Evolutionary conservation across 2,797 vertebrate species (phyloP), one percentile per base, ranked within the genome.

Genomic region (Arrhamphus sclerolepis): DNA sequence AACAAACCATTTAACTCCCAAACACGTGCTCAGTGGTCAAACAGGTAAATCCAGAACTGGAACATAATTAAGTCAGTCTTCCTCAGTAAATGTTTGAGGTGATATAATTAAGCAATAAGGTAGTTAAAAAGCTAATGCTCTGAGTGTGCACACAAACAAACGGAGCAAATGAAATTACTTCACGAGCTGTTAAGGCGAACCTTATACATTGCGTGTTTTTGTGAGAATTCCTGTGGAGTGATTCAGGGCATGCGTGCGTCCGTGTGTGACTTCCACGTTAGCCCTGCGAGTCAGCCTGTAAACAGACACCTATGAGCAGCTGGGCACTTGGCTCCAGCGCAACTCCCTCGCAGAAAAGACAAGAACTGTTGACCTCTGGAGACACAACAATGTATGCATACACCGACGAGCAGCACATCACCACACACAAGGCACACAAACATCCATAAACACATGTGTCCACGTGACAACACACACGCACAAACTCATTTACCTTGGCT

Each of bases 271-370:
- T 48, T 70, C 81, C 53, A 51, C 71, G 73, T 77, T 76, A 53
- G 77, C 76, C 74, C 78, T 64, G 54, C 72, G 80, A 82, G 83
- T 72, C 62, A 34, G 63, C 60, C 76, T 85, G 91, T 81, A 91
- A 79, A 87, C 62, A 56, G 84, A 90, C 92, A 89, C 94, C 94
- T 92, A 89, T 91, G 82, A 93, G 84, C 96, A 96, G 96, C 95
- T 96, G 96, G 94, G 89, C 62, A 89, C 87, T 95, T 96, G 95
- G 94, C 95, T 92, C 41, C 66, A 64, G 64, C 84, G 91, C 89
- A 63, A 62, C 88, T 71, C 91, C 75, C 73, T 74, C 66, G 62
- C 72, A 82, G 65, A 90, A 91, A 91, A 90, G 21, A 91, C 90
- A 84, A 75, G 91, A 92, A 77, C 63, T 81, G 83, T 90, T 91